A percentile compares a stretch with the other conserved stretches of the same genome.
Evolutionary conservation across 2,888 invertebrate genomes (phyloP).

Genomic region (Lochmaea crataegi): DNA sequence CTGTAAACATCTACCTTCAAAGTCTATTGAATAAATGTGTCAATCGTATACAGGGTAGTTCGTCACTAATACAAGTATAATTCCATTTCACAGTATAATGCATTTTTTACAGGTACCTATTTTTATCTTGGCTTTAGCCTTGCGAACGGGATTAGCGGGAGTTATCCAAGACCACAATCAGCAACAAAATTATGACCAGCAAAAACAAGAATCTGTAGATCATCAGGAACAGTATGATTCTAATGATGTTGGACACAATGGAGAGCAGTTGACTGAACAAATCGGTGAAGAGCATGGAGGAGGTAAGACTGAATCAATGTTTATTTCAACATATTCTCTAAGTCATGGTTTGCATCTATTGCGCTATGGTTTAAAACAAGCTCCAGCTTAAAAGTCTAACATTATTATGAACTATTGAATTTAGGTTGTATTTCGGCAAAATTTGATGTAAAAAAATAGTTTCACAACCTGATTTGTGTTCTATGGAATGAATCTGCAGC

Average conservation of each 20-base stretch:
- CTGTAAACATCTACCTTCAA: neutral
- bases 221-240: conserved; percentile 12
- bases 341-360: too few relatives aligned
- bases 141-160: conserved; percentile 54
- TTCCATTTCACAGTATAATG: neutral
- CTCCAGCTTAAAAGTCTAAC: too few relatives aligned
- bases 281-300: conserved; percentile 20
- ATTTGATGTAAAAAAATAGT: too few relatives aligned
- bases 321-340: neutral
- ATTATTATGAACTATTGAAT: too few relatives aligned
- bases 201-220: conserved; percentile 21
- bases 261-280: conserved; percentile 32
- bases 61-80: neutral
- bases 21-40: neutral
- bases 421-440: too few relatives aligned
- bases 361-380: too few relatives aligned
- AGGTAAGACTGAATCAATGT: neutral
- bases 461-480: too few relatives aligned
- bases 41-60: neutral
- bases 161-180: conserved; percentile 48
- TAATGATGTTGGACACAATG: conserved; percentile 24
- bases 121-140: conserved; percentile 54
- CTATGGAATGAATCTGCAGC: too few relatives aligned
- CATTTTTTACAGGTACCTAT: conserved; percentile 50
- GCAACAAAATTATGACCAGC: conserved; percentile 22